Conservation (phyloP, 2,113 vertebrate species). For the Pteropus alecto region DNA sequence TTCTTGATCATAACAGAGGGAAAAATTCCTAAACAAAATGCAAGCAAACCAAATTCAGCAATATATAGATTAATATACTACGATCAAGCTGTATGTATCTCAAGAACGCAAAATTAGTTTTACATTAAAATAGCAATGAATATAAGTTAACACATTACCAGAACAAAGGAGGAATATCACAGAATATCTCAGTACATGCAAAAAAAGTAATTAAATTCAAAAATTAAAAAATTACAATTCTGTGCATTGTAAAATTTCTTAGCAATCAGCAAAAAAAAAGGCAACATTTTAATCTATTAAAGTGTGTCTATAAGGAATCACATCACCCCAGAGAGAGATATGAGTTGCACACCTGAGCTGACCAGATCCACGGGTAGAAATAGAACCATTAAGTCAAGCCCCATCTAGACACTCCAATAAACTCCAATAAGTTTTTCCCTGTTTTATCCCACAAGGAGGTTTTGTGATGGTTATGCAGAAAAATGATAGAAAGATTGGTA, state of each 20-base stretch:
- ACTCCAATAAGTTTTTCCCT: too few species aligned
- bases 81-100: background rate
- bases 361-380: background rate
- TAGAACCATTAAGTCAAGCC: too few species aligned
- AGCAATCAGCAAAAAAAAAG: background rate
- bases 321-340: background rate
- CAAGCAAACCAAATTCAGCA: background rate
- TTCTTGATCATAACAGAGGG: background rate
- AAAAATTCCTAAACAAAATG: background rate
- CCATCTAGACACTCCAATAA: background rate
- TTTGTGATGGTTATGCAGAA: background rate
- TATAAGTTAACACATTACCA: background rate
- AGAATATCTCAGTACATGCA: background rate
- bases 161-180: background rate
- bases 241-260: background rate
- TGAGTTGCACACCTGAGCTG: background rate
- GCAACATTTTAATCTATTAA: background rate
- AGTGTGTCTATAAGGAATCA: background rate
- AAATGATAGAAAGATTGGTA: background rate
- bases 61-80: background rate
- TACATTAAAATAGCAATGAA: background rate
- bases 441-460: background rate
- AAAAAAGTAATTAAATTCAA: background rate
- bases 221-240: background rate
- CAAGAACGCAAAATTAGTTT: background rate